These are phyloP conservation scores for Choristoneura fumiferana DNA, from an alignment of 1,140 invertebrate genomes.

Conservation along the genomic window DNA sequence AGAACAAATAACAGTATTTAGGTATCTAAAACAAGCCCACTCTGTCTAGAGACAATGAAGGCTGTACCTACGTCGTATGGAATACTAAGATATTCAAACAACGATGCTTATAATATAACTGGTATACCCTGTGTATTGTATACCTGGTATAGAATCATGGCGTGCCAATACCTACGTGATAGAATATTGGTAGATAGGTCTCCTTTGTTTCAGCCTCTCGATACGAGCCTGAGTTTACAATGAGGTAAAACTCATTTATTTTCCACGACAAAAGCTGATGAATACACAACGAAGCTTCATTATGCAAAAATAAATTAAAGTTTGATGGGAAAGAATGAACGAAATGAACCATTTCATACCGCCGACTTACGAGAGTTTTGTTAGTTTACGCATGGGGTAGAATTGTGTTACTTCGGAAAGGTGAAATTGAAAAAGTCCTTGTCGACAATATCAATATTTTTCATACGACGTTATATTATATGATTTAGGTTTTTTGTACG, in stretches of 20 bases:
- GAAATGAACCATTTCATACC: neutral
- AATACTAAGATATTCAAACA: neutral
- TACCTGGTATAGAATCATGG: too few relatives aligned
- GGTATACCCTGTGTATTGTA: too few relatives aligned
- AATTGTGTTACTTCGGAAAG: neutral
- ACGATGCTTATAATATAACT: neutral
- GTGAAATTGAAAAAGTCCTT: neutral
- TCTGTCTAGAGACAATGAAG: constrained; percentile 2
- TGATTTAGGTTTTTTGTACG: too few relatives aligned
- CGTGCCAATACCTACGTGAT: too few relatives aligned
- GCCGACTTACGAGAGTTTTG: too few relatives aligned
- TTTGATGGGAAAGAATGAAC: neutral
- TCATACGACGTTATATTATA: too few relatives aligned
- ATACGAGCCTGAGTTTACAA: constrained; percentile 17
- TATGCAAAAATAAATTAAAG: neutral
- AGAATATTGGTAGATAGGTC: too few relatives aligned
- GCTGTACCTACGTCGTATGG: too few relatives aligned
- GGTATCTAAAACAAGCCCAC: neutral
- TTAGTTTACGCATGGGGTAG: too few relatives aligned
- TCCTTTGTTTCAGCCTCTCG: neutral
- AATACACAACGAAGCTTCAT: constrained; percentile 19
- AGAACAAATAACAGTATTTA: too few relatives aligned
- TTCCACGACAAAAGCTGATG: constrained; percentile 19
- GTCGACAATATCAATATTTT: constrained; percentile 4
- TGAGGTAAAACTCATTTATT: constrained; percentile 32